Percentiles rank a stretch among this genome's conserved stretches.
phyloP scores from a whole-genome alignment of 2,797 vertebrate species.

The Enteromius fasciolatus region DNA sequence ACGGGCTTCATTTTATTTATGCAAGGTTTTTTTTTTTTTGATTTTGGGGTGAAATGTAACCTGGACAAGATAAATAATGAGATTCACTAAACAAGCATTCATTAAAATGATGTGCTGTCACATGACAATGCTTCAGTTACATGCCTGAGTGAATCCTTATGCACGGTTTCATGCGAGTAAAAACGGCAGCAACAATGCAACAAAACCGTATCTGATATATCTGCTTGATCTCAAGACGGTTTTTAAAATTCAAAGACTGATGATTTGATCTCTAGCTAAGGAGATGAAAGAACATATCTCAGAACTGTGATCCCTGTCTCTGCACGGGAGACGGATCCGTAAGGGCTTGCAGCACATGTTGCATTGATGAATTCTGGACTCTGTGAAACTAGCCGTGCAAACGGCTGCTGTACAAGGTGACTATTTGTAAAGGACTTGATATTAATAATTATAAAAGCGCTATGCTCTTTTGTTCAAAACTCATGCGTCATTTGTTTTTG shows the following conservation, averaged over 20 bases:
- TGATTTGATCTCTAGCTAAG: constrained; percentile 30
- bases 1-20: not conserved
- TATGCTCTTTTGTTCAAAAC: constrained; percentile 57
- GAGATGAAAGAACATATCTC: constrained; percentile 32
- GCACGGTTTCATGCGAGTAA: not conserved
- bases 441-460: constrained; percentile 64
- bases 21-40: not conserved
- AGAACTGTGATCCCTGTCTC: not conserved
- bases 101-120: not conserved
- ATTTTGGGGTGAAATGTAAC: not conserved
- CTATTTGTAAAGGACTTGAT: constrained; percentile 74
- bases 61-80: not conserved
- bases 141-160: not conserved
- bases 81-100: not conserved
- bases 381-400: constrained; percentile 67
- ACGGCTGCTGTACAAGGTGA: constrained; percentile 74
- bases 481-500: constrained; percentile 23
- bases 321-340: constrained; percentile 47
- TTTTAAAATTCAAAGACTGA: not conserved
- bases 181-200: not conserved
- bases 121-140: not conserved
- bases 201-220: not conserved
- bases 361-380: constrained; percentile 62
- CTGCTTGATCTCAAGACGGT: not conserved
- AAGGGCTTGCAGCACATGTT: constrained; percentile 73